Percentiles rank a stretch among this genome's conserved stretches.
Conservation (phyloP, 1,140 invertebrate species). For the Ectropis grisescens region DNA sequence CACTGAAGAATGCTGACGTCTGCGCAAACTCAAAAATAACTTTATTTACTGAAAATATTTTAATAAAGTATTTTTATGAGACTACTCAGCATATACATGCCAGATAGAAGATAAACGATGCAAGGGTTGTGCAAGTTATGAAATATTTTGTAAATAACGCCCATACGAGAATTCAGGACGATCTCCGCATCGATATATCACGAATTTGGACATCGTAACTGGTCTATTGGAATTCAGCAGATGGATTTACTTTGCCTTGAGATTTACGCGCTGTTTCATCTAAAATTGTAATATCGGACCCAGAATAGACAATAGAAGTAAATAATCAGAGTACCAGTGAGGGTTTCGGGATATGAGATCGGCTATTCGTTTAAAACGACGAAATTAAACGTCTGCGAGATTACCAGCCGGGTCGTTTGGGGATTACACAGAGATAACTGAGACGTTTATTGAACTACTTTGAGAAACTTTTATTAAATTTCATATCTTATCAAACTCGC, state of each 20-base stretch:
- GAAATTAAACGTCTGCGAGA: slow-evolving; percentile 55
- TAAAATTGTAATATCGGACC: too few relatives aligned
- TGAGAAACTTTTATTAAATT: slow-evolving; percentile 28
- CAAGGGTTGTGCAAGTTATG: slow-evolving; percentile 51
- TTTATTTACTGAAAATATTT: too few relatives aligned
- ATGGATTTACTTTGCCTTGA: slow-evolving; percentile 52
- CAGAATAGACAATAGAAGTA: slow-evolving; percentile 30
- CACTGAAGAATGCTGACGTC: too few relatives aligned
- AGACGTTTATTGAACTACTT: slow-evolving; percentile 37
- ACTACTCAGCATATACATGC: too few relatives aligned
- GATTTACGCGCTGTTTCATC: too few relatives aligned
- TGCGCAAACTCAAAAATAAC: too few relatives aligned
- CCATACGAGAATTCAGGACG: slow-evolving; percentile 23
- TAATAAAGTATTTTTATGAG: too few relatives aligned
- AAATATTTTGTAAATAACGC: slow-evolving; percentile 64
- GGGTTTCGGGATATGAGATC: slow-evolving; percentile 46
- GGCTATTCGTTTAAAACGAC: slow-evolving; percentile 56
- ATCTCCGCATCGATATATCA: slow-evolving; percentile 54
- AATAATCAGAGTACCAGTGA: slow-evolving; percentile 29
- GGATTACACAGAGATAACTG: slow-evolving; percentile 45
- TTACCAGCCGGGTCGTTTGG: slow-evolving; percentile 35
- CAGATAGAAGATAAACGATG: slow-evolving; percentile 38
- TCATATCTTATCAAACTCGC: slow-evolving; percentile 7
- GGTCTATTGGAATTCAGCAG: slow-evolving; percentile 61
- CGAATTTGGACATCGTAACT: slow-evolving; percentile 58